Percentiles rank a stretch among this genome's conserved stretches.
phyloP scores from a whole-genome alignment of 2,797 vertebrate species.

The Sarcoramphus papa region DNA sequence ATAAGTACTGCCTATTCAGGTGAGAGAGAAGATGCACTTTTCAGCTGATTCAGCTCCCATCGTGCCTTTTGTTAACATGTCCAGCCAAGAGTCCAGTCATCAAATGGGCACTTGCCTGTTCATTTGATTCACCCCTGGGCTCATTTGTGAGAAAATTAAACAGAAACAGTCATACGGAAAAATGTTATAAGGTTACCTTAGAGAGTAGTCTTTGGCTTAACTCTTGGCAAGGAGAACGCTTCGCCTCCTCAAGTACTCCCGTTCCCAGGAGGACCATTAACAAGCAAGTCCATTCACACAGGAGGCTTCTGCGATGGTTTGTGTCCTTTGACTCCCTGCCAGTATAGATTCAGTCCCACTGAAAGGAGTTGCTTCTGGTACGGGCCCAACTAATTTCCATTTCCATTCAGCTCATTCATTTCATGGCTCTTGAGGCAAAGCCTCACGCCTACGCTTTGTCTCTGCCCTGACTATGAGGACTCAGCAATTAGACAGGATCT shows the following conservation, averaged over 20 bases:
- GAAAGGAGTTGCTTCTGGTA: background rate
- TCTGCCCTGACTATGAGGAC: background rate
- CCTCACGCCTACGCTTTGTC: background rate
- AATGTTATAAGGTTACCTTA: background rate
- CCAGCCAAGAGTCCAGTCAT: background rate
- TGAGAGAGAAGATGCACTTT: background rate
- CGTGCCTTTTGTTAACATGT: background rate
- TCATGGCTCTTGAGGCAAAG: background rate
- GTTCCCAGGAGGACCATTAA: background rate
- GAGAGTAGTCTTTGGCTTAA: background rate
- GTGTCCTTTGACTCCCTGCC: background rate
- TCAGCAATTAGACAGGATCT: background rate
- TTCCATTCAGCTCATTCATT: background rate
- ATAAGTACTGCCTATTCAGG: background rate
- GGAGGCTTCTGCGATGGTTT: background rate
- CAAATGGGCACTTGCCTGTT: background rate
- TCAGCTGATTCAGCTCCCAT: background rate
- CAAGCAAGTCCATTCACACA: background rate
- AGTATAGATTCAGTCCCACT: background rate
- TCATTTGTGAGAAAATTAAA: background rate
- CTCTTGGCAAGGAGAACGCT: background rate
- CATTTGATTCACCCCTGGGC: background rate
- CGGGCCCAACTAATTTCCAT: background rate
- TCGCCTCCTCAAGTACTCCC: background rate
- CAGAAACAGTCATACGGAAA: background rate